These are phyloP conservation scores for Lamellibrachia luymesi DNA, from an alignment of 1,140 invertebrate species.

Conservation along the genomic window DNA sequence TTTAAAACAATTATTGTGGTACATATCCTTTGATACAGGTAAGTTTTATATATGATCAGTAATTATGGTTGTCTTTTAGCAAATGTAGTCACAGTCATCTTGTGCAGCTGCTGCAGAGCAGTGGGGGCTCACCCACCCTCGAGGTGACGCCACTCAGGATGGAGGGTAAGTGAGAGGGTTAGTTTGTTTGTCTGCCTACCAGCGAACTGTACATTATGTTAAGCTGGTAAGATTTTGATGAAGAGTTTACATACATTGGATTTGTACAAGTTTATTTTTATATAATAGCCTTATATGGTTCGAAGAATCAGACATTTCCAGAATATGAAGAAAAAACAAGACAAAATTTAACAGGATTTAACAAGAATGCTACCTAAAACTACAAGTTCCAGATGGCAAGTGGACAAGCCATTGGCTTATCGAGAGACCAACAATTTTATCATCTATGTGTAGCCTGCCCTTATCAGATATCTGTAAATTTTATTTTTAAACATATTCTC, in stretches of 20 bases:
- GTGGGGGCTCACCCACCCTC: background rate
- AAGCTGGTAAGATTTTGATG: background rate
- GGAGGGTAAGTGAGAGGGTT: background rate
- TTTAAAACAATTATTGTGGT: background rate
- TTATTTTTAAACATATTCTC: no score
- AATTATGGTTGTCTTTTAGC: background rate
- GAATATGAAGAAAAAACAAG: no score
- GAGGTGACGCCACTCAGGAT: background rate
- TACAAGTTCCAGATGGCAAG: no score
- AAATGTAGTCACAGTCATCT: constrained; percentile 16
- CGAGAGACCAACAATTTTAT: no score
- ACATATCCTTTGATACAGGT: background rate
- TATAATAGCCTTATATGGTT: background rate
- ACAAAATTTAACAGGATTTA: no score
- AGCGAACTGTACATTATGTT: no score
- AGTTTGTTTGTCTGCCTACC: background rate
- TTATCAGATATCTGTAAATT: no score
- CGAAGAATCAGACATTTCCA: no score
- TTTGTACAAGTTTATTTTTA: background rate
- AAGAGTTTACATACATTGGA: background rate
- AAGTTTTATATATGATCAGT: background rate
- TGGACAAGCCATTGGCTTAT: no score
- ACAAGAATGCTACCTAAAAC: no score
- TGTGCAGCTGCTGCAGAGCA: constrained; percentile 1
- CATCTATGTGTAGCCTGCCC: no score